Evolutionary conservation across 2,113 vertebrate species (phyloP).

Genomic region (Nestor notabilis): DNA sequence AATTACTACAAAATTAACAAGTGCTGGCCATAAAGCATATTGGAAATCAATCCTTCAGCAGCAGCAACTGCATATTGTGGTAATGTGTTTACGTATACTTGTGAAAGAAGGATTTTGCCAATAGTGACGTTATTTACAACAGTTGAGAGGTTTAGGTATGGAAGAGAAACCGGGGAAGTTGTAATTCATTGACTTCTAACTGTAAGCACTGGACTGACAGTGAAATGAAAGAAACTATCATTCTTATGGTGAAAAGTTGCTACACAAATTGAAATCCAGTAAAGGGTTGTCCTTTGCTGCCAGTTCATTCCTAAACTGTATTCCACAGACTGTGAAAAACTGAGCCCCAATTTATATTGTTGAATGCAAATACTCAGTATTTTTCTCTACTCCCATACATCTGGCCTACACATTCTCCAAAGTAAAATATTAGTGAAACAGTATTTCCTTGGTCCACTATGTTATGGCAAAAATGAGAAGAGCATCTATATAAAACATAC

Average conservation of each 20-base stretch:
- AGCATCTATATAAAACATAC: slow-evolving; percentile 63
- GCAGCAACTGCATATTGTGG: background rate
- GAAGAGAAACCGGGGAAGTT: background rate
- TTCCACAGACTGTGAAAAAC: background rate
- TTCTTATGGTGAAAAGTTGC: background rate
- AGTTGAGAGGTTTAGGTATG: background rate
- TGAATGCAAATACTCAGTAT: background rate
- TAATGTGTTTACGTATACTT: background rate
- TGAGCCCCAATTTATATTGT: background rate
- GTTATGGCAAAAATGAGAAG: background rate
- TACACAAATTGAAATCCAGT: background rate
- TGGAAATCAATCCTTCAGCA: background rate
- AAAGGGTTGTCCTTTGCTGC: background rate
- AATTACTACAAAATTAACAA: background rate
- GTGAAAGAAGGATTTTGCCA: background rate
- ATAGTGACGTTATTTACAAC: background rate
- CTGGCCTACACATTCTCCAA: background rate
- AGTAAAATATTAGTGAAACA: background rate
- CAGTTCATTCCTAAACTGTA: background rate
- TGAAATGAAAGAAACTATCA: background rate
- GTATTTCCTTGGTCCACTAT: background rate
- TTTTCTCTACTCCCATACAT: background rate
- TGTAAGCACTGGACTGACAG: background rate
- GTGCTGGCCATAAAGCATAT: background rate
- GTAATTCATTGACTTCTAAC: background rate